Percentiles rank a stretch among this genome's conserved stretches.
Conservation (phyloP, 2,888 invertebrate genomes). For the Axea sp. region DNA sequence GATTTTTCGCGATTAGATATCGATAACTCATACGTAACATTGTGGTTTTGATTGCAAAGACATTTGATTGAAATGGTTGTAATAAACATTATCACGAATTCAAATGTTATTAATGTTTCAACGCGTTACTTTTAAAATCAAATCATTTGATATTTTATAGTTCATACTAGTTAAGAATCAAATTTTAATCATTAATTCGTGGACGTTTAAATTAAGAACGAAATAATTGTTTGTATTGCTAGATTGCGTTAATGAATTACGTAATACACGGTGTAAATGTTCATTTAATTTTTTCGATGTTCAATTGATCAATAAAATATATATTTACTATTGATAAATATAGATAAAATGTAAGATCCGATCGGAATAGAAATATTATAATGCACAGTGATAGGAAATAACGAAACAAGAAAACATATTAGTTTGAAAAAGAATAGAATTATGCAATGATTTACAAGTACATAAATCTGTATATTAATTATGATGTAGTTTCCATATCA, state of each 20-base stretch:
- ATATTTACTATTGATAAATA: too few species aligned
- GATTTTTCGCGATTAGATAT: slow-evolving; percentile 60
- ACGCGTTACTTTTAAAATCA: not conserved
- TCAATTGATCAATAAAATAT: too few species aligned
- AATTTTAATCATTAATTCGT: slow-evolving; percentile 19
- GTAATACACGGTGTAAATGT: too few species aligned
- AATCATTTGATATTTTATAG: not conserved
- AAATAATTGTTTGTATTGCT: slow-evolving; percentile 23
- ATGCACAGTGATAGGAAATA: too few species aligned
- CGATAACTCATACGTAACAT: slow-evolving; percentile 30
- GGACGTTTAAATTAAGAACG: slow-evolving; percentile 36
- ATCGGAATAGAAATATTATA: too few species aligned
- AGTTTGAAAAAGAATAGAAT: too few species aligned
- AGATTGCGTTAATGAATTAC: slow-evolving; percentile 16
- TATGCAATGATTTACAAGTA: too few species aligned
- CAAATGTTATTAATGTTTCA: not conserved
- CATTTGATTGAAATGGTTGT: slow-evolving; percentile 25
- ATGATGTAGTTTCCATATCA: too few species aligned
- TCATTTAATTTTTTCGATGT: too few species aligned
- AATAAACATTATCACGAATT: slow-evolving; percentile 12
- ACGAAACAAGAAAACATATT: too few species aligned
- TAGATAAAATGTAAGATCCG: too few species aligned
- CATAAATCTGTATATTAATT: too few species aligned
- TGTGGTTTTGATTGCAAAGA: slow-evolving; percentile 13
- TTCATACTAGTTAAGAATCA: not conserved